These are phyloP conservation scores for Trachythela sp. DNA, from an alignment of 64 coral and sea anemone genomes.

Conservation along the genomic window DNA sequence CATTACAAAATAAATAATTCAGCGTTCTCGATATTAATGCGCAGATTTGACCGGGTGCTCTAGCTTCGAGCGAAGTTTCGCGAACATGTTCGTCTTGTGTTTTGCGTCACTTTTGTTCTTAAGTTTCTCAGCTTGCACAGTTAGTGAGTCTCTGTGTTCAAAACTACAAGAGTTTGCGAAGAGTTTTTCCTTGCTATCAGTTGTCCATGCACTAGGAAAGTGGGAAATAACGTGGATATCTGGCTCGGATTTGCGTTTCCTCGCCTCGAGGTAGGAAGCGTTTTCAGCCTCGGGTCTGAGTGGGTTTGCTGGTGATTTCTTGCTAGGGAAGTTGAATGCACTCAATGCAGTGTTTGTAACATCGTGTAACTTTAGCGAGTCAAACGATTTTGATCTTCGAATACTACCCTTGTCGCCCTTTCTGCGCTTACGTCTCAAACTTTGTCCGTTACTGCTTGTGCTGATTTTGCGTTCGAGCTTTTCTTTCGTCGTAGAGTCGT, in stretches of 20 bases:
- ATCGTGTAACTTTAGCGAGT: not conserved
- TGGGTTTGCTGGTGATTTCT: no score
- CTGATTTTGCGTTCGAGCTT: not conserved
- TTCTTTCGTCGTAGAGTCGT: not conserved
- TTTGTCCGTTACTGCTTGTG: not conserved
- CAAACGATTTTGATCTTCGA: not conserved
- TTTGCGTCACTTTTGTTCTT: not conserved
- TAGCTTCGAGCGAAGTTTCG: not conserved
- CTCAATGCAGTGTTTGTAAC: not conserved
- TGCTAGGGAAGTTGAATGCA: not conserved
- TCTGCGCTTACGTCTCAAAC: not conserved
- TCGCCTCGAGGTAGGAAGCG: not conserved
- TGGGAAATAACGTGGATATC: not conserved
- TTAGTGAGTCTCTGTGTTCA: not conserved
- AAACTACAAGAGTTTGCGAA: not conserved
- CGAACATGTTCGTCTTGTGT: not conserved
- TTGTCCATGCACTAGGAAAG: not conserved
- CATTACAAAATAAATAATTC: no score
- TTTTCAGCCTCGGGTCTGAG: not conserved
- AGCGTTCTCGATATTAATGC: not conserved
- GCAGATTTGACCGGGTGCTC: not conserved
- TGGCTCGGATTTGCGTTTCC: slow-evolving; percentile 10
- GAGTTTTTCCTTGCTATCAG: not conserved
- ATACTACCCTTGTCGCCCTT: not conserved
- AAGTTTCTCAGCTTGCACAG: not conserved